These are phyloP conservation scores for Macroramphosus scolopax DNA, from an alignment of 2,797 vertebrate genomes.

Conservation along the genomic window DNA sequence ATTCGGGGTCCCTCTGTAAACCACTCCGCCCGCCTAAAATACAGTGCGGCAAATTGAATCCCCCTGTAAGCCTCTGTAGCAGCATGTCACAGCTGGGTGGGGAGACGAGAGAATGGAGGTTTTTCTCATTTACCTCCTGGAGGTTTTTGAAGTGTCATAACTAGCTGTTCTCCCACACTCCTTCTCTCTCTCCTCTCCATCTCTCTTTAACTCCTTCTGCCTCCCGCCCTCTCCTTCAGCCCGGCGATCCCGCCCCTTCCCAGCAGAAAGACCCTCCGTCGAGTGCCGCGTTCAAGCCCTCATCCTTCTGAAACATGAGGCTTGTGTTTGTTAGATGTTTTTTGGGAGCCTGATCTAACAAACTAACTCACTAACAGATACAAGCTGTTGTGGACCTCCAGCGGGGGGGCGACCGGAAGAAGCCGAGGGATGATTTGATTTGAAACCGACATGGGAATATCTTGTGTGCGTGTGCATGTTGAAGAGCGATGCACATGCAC, in stretches of 20 bases:
- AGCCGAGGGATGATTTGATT: constrained; percentile 18
- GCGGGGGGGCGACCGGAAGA: constrained; percentile 19
- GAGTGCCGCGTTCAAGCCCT: constrained; percentile 45
- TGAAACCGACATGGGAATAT: constrained; percentile 10
- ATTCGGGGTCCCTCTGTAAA: constrained; percentile 75
- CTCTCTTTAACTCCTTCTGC: constrained; percentile 25
- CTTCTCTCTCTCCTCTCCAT: constrained; percentile 13
- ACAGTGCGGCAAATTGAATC: constrained; percentile 53
- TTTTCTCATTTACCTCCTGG: constrained; percentile 76
- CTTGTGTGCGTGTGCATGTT: constrained; percentile 1
- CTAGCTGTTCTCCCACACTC: constrained; percentile 47
- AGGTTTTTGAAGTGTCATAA: constrained; percentile 70
- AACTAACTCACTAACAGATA: constrained; percentile 49
- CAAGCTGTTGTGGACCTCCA: constrained; percentile 51
- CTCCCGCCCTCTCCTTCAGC: constrained; percentile 1
- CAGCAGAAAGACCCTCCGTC: constrained; percentile 38
- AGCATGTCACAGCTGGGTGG: constrained; percentile 65
- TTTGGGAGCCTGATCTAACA: constrained; percentile 35
- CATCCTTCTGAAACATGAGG: constrained; percentile 46
- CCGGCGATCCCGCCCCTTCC: constrained; percentile 10
- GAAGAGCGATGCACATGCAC: too few relatives aligned
- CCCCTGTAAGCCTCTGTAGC: constrained; percentile 64
- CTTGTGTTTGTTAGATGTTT: constrained; percentile 49
- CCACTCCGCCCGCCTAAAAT: constrained; percentile 67
- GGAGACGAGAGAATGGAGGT: constrained; percentile 57